These are phyloP conservation scores for Dicrostonyx torquatus DNA, from an alignment of 2,797 vertebrate species.

Conservation along the genomic window DNA sequence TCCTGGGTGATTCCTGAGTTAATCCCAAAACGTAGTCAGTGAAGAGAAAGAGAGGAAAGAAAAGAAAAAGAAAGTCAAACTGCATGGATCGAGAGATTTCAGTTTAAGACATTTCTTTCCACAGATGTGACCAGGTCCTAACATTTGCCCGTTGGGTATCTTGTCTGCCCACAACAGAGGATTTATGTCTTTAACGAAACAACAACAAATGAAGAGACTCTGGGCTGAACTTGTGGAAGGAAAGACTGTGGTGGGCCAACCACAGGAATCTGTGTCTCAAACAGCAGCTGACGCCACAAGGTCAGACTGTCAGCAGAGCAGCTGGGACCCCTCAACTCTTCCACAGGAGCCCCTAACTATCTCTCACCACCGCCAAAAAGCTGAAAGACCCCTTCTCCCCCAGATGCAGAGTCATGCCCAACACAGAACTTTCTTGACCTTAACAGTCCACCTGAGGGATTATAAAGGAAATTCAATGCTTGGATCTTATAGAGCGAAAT, in stretches of 20 bases:
- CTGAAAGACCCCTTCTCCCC: background rate
- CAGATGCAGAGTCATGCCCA: background rate
- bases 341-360: background rate
- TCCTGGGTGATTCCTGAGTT: background rate
- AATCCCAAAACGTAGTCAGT: background rate
- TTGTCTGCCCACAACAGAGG: background rate
- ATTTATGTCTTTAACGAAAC: background rate
- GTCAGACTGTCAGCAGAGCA: background rate
- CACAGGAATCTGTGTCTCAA: background rate
- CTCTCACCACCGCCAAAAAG: background rate
- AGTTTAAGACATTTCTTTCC: conserved; percentile 49
- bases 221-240: background rate
- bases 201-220: background rate
- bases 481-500: conserved; percentile 12
- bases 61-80: background rate
- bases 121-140: conserved; percentile 48
- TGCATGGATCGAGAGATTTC: background rate
- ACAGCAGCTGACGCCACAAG: background rate
- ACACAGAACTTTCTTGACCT: background rate
- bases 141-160: background rate
- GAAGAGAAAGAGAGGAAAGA: background rate
- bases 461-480: background rate
- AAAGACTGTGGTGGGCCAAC: background rate
- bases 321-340: background rate
- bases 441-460: background rate